A percentile compares a stretch with the other conserved stretches of the same genome.
Conservation (phyloP, 2,113 vertebrate species). For the Tragelaphus scriptus region DNA sequence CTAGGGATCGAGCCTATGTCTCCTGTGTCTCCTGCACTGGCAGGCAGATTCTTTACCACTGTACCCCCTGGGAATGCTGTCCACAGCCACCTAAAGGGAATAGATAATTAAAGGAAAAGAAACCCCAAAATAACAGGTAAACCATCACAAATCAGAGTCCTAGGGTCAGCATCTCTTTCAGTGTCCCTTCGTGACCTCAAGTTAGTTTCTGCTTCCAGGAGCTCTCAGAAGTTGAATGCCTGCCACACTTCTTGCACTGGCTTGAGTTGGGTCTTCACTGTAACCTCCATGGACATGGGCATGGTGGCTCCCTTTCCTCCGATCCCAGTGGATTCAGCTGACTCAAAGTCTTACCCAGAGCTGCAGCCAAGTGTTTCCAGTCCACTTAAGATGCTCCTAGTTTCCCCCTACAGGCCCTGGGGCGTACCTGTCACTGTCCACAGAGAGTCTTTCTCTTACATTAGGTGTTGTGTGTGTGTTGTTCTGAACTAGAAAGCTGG, state of each 20-base stretch:
- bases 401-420: neutral
- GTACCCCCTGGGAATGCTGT: neutral
- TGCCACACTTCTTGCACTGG: fast-evolving
- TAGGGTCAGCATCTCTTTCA: neutral
- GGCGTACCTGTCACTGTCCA: neutral
- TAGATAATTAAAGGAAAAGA: neutral
- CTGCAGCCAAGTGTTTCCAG: neutral
- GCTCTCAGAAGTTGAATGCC: neutral
- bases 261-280: neutral
- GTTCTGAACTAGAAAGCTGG: neutral
- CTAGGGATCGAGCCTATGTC: neutral
- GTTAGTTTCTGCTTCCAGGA: neutral
- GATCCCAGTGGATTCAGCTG: neutral
- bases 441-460: neutral
- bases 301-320: neutral
- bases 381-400: neutral
- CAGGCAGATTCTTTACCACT: neutral
- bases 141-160: neutral
- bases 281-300: neutral
- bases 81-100: neutral
- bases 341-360: neutral
- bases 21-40: neutral
- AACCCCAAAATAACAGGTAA: neutral
- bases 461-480: neutral
- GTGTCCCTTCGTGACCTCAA: neutral